Percentiles rank a stretch among this genome's conserved stretches.
These are phyloP conservation scores for Toxotes chatareus DNA, from an alignment of 2,113 vertebrate species.

Conservation along the genomic window DNA sequence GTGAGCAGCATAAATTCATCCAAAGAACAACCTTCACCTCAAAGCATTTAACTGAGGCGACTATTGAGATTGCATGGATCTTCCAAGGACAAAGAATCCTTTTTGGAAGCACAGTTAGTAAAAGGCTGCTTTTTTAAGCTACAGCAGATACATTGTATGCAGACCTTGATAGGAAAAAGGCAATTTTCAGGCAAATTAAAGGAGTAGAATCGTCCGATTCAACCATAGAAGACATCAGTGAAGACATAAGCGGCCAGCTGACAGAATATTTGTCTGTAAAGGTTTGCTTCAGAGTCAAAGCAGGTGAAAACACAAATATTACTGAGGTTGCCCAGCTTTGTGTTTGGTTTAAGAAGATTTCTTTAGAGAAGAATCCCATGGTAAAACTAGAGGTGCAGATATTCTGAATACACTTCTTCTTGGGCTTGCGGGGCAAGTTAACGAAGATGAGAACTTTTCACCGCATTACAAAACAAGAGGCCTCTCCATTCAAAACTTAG, in stretches of 20 bases:
- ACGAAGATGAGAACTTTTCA: not conserved
- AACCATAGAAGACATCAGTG: not conserved
- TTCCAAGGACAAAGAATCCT: slow-evolving; percentile 41
- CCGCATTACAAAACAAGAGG: not conserved
- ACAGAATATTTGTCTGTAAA: slow-evolving; percentile 8
- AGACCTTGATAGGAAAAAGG: slow-evolving; percentile 14
- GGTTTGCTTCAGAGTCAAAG: not conserved
- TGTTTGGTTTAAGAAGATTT: not conserved
- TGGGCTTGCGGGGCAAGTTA: not conserved
- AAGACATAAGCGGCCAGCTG: not conserved
- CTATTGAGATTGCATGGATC: slow-evolving; percentile 31
- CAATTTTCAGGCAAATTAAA: slow-evolving; percentile 27
- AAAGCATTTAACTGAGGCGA: slow-evolving; percentile 4
- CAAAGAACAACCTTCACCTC: slow-evolving; percentile 29
- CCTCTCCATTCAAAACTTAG: not conserved
- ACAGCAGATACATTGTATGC: slow-evolving; percentile 4
- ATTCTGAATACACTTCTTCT: not conserved
- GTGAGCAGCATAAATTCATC: slow-evolving; percentile 27
- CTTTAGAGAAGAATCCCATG: not conserved
- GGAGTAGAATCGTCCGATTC: not conserved
- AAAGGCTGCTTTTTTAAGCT: slow-evolving; percentile 25
- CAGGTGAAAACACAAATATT: not conserved
- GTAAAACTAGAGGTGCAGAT: not conserved
- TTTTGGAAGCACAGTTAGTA: slow-evolving; percentile 20
- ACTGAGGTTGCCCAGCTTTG: not conserved